These are phyloP conservation scores for Berghia stephanieae DNA, from an alignment of 1,140 invertebrate species.

Conservation along the genomic window DNA sequence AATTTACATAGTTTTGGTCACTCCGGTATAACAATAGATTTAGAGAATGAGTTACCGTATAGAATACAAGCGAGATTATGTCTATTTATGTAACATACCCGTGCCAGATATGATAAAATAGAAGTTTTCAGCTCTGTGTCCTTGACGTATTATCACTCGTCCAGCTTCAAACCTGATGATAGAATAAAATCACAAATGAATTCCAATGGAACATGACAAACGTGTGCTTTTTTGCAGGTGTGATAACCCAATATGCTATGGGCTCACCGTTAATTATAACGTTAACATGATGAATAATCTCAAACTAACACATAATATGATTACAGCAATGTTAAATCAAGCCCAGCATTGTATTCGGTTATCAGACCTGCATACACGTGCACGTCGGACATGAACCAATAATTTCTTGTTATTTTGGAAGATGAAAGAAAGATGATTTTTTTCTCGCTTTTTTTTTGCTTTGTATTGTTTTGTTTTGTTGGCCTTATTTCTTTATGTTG, in stretches of 20 bases:
- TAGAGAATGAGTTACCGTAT: background rate
- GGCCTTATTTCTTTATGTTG: constrained; percentile 47
- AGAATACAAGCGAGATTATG: background rate
- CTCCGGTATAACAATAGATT: background rate
- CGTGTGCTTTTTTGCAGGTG: constrained; percentile 32
- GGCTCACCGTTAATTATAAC: too few species aligned
- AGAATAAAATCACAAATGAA: constrained; percentile 58
- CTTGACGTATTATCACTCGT: constrained; percentile 64
- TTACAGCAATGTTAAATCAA: background rate
- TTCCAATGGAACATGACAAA: constrained; percentile 55
- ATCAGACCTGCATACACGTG: background rate
- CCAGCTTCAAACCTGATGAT: constrained; percentile 56
- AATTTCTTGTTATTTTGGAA: background rate
- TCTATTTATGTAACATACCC: constrained; percentile 38
- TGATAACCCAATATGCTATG: too few species aligned
- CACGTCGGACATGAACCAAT: background rate
- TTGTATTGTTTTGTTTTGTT: background rate
- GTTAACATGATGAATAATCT: background rate
- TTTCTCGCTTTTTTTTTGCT: too few species aligned
- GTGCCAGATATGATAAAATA: constrained; percentile 66
- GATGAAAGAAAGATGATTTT: background rate
- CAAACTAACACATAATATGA: background rate
- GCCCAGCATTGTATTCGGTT: background rate
- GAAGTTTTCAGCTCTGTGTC: constrained; percentile 64
- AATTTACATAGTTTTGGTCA: background rate